Conservation (phyloP, 2,888 invertebrate species). For the Aspidiotus rigidus region DNA sequence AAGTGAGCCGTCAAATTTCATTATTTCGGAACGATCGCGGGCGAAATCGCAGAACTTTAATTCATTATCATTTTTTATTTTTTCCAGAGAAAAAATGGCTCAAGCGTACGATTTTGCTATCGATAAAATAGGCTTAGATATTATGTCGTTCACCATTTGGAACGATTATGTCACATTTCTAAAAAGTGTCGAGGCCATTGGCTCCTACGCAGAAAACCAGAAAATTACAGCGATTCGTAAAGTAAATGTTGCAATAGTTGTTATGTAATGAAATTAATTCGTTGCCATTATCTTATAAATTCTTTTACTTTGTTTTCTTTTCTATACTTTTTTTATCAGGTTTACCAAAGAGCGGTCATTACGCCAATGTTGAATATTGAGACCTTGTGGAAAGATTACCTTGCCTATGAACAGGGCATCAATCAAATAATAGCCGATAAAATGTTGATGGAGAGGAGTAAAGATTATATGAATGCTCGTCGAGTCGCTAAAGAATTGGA, state of each 20-base stretch:
- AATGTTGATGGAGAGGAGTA: slow-evolving; percentile 90
- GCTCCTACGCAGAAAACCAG: slow-evolving; percentile 98
- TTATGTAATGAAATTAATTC: neutral
- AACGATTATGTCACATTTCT: slow-evolving; percentile 94
- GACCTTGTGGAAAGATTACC: slow-evolving; percentile 94
- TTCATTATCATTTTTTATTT: neutral
- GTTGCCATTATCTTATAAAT: neutral
- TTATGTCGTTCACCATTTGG: slow-evolving; percentile 94
- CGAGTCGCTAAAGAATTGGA: slow-evolving; percentile 94
- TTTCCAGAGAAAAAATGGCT: slow-evolving; percentile 94
- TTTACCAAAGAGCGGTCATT: slow-evolving; percentile 90
- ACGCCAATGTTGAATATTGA: slow-evolving; percentile 98
- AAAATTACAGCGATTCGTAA: slow-evolving; percentile 96
- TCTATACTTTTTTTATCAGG: slow-evolving; percentile 45
- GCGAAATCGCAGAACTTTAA: neutral
- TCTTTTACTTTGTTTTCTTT: slow-evolving; percentile 28
- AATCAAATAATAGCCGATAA: slow-evolving; percentile 87
- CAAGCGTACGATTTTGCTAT: slow-evolving; percentile 98
- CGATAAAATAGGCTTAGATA: slow-evolving; percentile 97
- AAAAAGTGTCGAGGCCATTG: slow-evolving; percentile 91
- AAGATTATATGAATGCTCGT: slow-evolving; percentile 96
- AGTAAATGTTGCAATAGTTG: slow-evolving; percentile 45
- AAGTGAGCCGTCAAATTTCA: slow-evolving; percentile 56
- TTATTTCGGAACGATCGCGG: neutral
- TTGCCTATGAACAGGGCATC: slow-evolving; percentile 88